Evolutionary conservation across 2,113 vertebrate genomes (phyloP), one percentile per base, ranked within the genome.

Genomic region (Zapus hudsonius): DNA sequence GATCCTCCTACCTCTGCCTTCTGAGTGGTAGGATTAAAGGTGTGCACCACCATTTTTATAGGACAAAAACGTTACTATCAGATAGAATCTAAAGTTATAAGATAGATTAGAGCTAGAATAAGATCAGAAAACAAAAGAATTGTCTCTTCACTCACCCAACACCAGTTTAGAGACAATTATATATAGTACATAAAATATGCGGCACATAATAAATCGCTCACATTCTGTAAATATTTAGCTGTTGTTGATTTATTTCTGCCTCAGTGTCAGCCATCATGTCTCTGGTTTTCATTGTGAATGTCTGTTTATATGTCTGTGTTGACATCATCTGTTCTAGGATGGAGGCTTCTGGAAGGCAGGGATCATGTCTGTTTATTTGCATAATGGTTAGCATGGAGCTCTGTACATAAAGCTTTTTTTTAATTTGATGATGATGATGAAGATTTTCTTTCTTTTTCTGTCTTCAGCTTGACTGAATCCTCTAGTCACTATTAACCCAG

Each of bases 201-300:
- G 89, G 15, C 88, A 92, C 82, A 17, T 95, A 95, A 94, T 96
- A 95, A 95, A 93, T 96, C 88, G 87, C 82, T 90, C 79, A 84
- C 78, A 66, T 90, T 93, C 93, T 93, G 25, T 95, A 97, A 96
- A 96, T 96, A 96, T 96, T 95, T 96, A 93, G 90, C 91, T 61
- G 16, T 90, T 88, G 78, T 93, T 96, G 95, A 93, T 96, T 93
- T 93, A 96, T 95, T 95, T 95, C 79, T 90, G 79, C 52, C 74
- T 67, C 72, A 80, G 67, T 93, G 87, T 92, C 92, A 94, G 86
- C 89, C 78, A 8, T 94, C 81, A 93, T 12, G 82, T 96, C 90
- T 96, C 93, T 95, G 81, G 66, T 96, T 85, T 90, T 31, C 74
- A 57, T 90, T 88, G 92, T 79, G 73, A 90, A 92, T 75, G 70